These are phyloP conservation scores for Uropsilus gracilis DNA, from an alignment of 2,113 vertebrate genomes.

Conservation along the genomic window DNA sequence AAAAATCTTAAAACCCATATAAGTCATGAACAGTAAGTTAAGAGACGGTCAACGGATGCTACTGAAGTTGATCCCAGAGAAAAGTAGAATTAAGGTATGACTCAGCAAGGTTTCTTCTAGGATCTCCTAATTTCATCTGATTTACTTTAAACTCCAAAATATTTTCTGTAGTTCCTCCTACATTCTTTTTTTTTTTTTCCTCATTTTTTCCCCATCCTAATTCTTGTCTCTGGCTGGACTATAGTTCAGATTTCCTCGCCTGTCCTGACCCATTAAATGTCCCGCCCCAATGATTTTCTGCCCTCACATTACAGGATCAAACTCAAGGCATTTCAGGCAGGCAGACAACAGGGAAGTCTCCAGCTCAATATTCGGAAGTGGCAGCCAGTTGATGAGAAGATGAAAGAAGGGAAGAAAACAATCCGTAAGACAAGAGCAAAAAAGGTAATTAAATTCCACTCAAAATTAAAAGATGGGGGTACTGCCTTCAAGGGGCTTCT, in stretches of 20 bases:
- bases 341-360: not conserved
- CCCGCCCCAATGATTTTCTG: not conserved
- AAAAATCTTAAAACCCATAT: not conserved
- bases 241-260: not conserved
- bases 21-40: not conserved
- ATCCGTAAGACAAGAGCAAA: not conserved
- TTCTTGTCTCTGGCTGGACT: not conserved
- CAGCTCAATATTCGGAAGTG: not conserved
- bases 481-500: not conserved
- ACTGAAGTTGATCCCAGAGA: not conserved
- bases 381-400: not conserved
- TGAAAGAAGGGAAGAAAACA: not conserved
- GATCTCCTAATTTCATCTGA: not conserved
- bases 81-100: not conserved
- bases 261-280: not conserved
- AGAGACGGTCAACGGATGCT: not conserved
- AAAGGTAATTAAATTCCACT: not conserved
- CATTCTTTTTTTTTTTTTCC: not conserved
- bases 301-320: not conserved
- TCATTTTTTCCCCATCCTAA: not conserved
- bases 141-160: slow-evolving; percentile 12
- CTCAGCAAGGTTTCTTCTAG: not conserved
- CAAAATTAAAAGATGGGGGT: not conserved
- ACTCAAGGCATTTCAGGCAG: not conserved
- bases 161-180: not conserved